phyloP scores from a whole-genome alignment of 2,797 vertebrate genomes.

The Pangasius djambal region DNA sequence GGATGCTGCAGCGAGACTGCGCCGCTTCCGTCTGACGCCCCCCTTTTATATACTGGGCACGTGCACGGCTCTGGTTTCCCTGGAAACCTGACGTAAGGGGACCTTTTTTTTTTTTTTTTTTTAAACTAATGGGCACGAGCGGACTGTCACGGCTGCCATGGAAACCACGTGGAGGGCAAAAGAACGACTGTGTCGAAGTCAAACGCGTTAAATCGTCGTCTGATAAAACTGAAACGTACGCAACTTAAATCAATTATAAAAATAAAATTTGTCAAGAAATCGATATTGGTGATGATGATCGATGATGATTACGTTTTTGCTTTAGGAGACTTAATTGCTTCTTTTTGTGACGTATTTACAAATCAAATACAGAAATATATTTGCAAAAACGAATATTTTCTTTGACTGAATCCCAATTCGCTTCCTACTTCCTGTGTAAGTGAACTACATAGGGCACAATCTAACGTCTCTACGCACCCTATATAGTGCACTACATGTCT shows the following conservation, averaged over 20 bases:
- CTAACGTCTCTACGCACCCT: not conserved
- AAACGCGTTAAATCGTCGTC: not conserved
- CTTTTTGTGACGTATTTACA: not conserved
- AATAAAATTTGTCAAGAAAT: not conserved
- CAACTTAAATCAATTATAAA: not conserved
- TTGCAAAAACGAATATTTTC: not conserved
- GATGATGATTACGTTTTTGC: not conserved
- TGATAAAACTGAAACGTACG: not conserved
- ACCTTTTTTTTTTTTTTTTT: no score
- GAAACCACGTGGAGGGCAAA: slow-evolving; percentile 27
- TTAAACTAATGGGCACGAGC: slow-evolving; percentile 22
- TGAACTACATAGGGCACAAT: not conserved
- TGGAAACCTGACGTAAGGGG: slow-evolving; percentile 63
- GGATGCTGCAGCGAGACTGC: slow-evolving; percentile 63
- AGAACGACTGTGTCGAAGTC: not conserved
- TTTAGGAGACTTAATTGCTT: no score
- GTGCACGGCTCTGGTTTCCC: slow-evolving; percentile 53
- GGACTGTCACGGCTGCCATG: slow-evolving; percentile 52
- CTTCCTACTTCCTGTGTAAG: not conserved
- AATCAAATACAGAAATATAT: not conserved
- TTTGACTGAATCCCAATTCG: not conserved
- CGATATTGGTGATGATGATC: not conserved
- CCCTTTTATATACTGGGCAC: slow-evolving; percentile 60
- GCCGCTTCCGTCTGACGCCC: slow-evolving; percentile 34
- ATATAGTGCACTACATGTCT: not conserved